Evolutionary conservation across 2,113 vertebrate genomes (phyloP), one percentile per base, ranked within the genome.

Genomic region (Nematolebias whitei): DNA sequence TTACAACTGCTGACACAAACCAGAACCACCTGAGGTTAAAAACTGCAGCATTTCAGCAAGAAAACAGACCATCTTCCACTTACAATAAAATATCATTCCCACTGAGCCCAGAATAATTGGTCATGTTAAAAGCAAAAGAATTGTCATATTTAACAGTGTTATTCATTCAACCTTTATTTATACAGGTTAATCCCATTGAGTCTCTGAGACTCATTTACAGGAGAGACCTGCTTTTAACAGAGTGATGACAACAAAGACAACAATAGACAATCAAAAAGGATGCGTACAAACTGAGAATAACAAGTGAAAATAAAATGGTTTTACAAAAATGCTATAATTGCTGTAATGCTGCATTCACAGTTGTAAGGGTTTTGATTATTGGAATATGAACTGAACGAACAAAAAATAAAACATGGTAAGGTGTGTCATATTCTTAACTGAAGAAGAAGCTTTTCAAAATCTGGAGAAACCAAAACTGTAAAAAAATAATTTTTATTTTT

Each of bases 1-100:
- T 29, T 29, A 29, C 26, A 29, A 29, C 26, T 11, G 19, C 26
- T 71, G 32, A 67, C 57, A 74, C 43, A 67, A 48, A 66, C 48
- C 18, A 3, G 43, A 45, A 39, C 16, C 35, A 45, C 24, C 38
- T 22, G 2, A 65, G 4, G 35, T 50, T 22, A 55, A 40, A 44
- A 65, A 65, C 45, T 9, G n/a, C 40, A 50, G 18, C 11, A 49
- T 32, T 15, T 54, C 16, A 61, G 32, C 29, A 51, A 41, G 11
- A 35, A 58, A 65, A 56, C 38, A 55, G 16, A 35, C n/a, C 38
- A 35, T 35, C 10, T 2, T 6, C 5, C 10, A 35, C 5, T 8
- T 8, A 35, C 5, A 35, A 35, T 35, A 35, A 5, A 35, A 35
- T 3, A 8, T 35, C 5, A 45, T 15, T 38, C 12, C 16, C 29